Conservation (phyloP, 2,113 vertebrate genomes). For the Girardinichthys multiradiatus region DNA sequence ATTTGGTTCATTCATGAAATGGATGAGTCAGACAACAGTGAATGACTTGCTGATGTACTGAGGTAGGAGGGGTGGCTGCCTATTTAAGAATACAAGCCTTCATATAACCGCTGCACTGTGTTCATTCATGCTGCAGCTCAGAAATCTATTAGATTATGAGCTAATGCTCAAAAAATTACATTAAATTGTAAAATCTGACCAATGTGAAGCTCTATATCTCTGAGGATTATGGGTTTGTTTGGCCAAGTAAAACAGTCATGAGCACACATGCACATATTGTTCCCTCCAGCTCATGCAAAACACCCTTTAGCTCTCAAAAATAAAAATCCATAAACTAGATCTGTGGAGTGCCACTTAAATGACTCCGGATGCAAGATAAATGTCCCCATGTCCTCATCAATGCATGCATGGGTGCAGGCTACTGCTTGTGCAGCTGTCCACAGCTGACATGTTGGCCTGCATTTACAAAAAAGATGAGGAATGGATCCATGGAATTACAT, state of each 20-base stretch:
- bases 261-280: neutral
- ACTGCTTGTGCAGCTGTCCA: no score
- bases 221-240: constrained; percentile 4
- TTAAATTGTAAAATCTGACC: neutral
- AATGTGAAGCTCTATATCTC: neutral
- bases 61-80: constrained; percentile 39
- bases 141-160: neutral
- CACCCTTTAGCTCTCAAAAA: no score
- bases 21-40: constrained; percentile 64
- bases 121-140: constrained; percentile 11
- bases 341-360: no score
- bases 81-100: constrained; percentile 28
- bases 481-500: no score
- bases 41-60: constrained; percentile 64
- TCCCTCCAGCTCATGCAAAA: no score
- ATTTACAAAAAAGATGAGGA: no score
- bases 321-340: no score
- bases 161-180: neutral
- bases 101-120: constrained; percentile 37
- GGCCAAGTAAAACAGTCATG: constrained; percentile 8
- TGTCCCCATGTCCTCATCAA: no score
- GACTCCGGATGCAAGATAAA: no score
- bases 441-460: no score
- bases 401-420: no score
- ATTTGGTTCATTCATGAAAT: constrained; percentile 67